phyloP scores from a whole-genome alignment of 2,888 invertebrate species.

The Pammene aurita region DNA sequence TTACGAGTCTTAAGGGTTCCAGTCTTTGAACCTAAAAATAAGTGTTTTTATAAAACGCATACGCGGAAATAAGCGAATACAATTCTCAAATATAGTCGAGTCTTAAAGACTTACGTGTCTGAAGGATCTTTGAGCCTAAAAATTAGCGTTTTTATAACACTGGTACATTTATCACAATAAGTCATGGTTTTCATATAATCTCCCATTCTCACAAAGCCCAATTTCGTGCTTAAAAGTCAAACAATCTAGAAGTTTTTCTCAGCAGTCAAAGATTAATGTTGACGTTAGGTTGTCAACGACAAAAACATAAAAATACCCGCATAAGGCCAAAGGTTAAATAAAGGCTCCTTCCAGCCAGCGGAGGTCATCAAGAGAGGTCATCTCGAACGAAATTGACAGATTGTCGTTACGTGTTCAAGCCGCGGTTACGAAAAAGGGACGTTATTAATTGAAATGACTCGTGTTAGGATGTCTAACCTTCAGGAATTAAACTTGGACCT shows the following conservation, averaged over 20 bases:
- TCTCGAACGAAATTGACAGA: constrained; percentile 33
- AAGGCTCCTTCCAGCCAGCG: background rate
- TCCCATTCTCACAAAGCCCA: background rate
- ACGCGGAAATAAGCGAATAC: too few species aligned
- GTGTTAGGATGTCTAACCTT: background rate
- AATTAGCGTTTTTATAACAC: too few species aligned
- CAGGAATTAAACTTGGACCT: background rate
- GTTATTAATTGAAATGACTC: constrained; percentile 19
- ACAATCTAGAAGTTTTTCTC: background rate
- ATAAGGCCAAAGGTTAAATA: constrained; percentile 29
- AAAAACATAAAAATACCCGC: constrained; percentile 10
- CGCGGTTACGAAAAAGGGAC: constrained; percentile 11
- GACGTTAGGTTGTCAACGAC: constrained; percentile 10
- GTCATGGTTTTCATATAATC: too few species aligned
- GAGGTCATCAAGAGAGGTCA: constrained; percentile 23
- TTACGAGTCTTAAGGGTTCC: too few species aligned
- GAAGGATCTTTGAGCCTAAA: too few species aligned
- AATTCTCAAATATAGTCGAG: too few species aligned
- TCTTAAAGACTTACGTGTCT: too few species aligned
- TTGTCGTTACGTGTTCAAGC: constrained; percentile 21
- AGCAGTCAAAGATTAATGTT: constrained; percentile 13
- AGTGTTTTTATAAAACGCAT: too few species aligned
- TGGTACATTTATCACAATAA: too few species aligned
- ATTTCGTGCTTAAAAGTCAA: background rate
- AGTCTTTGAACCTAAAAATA: too few species aligned